These are phyloP conservation scores for Limnephilus lunatus DNA, from an alignment of 2,888 invertebrate genomes.

Conservation along the genomic window DNA sequence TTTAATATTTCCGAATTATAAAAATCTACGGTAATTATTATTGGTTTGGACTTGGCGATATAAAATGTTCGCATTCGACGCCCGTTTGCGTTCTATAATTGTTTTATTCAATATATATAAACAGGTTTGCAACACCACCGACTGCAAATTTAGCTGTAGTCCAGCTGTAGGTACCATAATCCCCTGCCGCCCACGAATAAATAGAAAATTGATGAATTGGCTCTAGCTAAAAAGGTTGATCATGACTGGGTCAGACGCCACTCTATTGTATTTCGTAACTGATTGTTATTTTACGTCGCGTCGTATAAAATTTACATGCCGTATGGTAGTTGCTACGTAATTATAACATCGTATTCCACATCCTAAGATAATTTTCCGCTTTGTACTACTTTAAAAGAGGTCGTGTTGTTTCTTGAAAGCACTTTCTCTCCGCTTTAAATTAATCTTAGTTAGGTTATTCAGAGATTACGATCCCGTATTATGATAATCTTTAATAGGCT, in stretches of 20 bases:
- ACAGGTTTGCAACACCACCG: too few species aligned
- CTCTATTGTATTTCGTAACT: not conserved
- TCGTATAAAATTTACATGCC: not conserved
- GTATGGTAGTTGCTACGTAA: not conserved
- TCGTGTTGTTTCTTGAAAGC: not conserved
- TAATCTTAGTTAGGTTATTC: not conserved
- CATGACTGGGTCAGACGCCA: not conserved
- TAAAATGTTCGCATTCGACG: too few species aligned
- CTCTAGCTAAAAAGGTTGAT: too few species aligned
- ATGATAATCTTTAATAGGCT: not conserved
- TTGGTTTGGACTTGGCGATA: too few species aligned
- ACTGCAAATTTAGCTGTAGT: too few species aligned
- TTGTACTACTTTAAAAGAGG: not conserved
- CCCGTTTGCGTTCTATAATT: too few species aligned
- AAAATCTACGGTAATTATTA: too few species aligned
- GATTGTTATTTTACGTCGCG: not conserved
- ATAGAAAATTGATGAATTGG: too few species aligned
- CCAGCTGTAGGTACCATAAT: too few species aligned
- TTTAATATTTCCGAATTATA: too few species aligned
- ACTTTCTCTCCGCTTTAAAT: not conserved
- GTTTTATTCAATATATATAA: too few species aligned
- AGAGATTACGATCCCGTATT: not conserved
- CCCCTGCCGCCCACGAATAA: too few species aligned
- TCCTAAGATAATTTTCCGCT: not conserved
- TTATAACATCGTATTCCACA: not conserved